These are phyloP conservation scores for Calameuta filiformis DNA, from an alignment of 2,888 invertebrate genomes.

Conservation along the genomic window DNA sequence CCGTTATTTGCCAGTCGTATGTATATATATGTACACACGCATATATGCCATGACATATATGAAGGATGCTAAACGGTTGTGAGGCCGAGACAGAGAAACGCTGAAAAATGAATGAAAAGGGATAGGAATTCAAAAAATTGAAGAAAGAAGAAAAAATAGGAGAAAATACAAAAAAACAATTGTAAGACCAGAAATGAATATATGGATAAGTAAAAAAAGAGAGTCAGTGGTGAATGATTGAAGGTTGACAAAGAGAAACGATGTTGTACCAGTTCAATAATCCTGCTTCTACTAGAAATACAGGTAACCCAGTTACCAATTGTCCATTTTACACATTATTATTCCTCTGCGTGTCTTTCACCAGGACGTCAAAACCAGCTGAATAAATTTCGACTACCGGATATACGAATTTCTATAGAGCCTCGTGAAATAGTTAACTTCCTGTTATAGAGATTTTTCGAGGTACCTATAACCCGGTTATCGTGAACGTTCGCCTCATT, in stretches of 20 bases:
- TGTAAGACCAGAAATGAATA: constrained; percentile 9
- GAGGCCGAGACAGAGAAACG: no score
- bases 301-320: constrained; percentile 54
- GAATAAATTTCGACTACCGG: no score
- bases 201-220: constrained; percentile 12
- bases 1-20: constrained; percentile 44
- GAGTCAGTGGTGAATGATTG: constrained; percentile 26
- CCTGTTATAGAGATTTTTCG: no score
- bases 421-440: no score
- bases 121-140: constrained; percentile 27
- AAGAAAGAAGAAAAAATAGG: constrained; percentile 21
- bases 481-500: no score
- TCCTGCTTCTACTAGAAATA: constrained; percentile 39
- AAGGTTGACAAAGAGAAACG: constrained; percentile 25
- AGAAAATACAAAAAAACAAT: constrained; percentile 16
- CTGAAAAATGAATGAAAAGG: not conserved
- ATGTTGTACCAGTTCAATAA: constrained; percentile 20
- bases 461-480: no score
- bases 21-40: no score
- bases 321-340: constrained; percentile 26
- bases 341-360: no score
- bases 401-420: no score
- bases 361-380: no score
- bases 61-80: no score
- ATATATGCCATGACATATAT: no score